phyloP scores from a whole-genome alignment of 2,888 invertebrate genomes.

The Troilus luridus region DNA sequence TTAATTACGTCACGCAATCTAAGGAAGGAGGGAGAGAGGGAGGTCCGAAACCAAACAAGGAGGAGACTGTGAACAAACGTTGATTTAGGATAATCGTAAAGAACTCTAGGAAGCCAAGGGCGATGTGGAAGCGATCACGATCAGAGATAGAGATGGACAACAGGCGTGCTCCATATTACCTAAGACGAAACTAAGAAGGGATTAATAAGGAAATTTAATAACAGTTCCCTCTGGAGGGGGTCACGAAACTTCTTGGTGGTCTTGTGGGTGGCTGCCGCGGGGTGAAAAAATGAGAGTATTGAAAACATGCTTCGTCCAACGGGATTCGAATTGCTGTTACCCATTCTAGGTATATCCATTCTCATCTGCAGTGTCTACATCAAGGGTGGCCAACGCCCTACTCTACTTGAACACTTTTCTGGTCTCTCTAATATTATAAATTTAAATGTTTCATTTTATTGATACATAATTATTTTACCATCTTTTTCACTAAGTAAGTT shows the following conservation, averaged over 20 bases:
- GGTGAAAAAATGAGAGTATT: neutral
- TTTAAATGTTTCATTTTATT: too few species aligned
- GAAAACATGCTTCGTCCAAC: neutral
- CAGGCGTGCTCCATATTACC: constrained; percentile 15
- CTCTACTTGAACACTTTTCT: too few species aligned
- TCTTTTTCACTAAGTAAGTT: too few species aligned
- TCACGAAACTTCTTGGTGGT: constrained; percentile 6
- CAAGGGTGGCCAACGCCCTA: too few species aligned
- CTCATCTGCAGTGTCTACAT: too few species aligned
- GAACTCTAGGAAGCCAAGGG: neutral
- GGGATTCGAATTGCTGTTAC: too few species aligned
- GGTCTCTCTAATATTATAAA: too few species aligned
- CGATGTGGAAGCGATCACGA: neutral
- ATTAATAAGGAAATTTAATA: constrained; percentile 35
- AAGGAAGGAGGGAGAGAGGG: neutral
- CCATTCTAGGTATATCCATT: too few species aligned
- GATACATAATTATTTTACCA: too few species aligned
- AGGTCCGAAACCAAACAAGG: constrained; percentile 1
- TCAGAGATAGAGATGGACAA: constrained; percentile 18
- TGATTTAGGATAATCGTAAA: constrained; percentile 48
- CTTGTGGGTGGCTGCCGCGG: neutral
- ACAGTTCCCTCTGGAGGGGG: neutral
- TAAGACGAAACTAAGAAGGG: neutral
- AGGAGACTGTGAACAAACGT: constrained; percentile 34
- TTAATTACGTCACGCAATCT: constrained; percentile 47